phyloP scores from a whole-genome alignment of 2,113 vertebrate genomes.

The Globicephala melas region DNA sequence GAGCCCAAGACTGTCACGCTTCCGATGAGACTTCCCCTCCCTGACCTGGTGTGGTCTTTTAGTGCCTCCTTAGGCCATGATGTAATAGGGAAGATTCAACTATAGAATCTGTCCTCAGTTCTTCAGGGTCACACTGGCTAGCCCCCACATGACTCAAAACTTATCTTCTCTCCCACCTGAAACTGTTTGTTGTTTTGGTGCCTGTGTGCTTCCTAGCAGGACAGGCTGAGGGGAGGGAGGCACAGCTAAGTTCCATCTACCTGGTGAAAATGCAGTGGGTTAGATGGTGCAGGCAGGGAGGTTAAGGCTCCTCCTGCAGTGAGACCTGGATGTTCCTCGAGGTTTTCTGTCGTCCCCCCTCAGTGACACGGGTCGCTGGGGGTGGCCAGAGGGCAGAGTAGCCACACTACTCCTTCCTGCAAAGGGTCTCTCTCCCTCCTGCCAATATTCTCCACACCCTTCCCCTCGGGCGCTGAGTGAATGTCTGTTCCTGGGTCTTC shows the following conservation, averaged over 20 bases:
- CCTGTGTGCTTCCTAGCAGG: background rate
- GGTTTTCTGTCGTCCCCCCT: too few species aligned
- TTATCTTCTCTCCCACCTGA: background rate
- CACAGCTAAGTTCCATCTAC: accelerated
- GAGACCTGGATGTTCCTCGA: accelerated
- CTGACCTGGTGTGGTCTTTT: accelerated
- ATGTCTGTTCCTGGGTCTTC: accelerated
- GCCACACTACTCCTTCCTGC: background rate
- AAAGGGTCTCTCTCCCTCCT: background rate
- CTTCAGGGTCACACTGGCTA: background rate
- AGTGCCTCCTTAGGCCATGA: background rate
- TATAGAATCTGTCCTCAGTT: background rate
- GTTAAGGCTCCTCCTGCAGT: background rate
- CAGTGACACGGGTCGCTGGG: accelerated
- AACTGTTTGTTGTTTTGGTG: accelerated
- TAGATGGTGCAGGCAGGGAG: accelerated
- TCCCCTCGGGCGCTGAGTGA: accelerated
- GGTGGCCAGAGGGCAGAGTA: accelerated
- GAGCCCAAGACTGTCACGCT: background rate
- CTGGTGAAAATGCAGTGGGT: background rate
- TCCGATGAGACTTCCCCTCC: accelerated
- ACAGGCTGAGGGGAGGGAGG: accelerated
- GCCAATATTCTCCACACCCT: background rate
- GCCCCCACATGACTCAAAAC: accelerated
- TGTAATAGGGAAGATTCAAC: background rate